Conservation (phyloP, 64 coral and sea anemone species). For the Actinia tenebrosa region DNA sequence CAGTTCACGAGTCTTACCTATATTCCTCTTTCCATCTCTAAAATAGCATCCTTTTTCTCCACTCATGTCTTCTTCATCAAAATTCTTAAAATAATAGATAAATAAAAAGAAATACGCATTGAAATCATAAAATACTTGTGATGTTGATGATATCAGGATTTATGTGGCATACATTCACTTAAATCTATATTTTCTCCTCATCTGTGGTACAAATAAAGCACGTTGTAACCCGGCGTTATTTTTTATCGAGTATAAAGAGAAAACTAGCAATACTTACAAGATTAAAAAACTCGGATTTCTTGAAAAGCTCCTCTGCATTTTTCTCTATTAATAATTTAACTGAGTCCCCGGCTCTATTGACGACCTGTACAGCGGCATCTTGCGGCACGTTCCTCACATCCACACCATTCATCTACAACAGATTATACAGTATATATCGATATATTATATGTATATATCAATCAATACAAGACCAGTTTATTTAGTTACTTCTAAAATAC, state of each 20-base stretch:
- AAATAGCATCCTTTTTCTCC: constrained; percentile 90
- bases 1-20: constrained; percentile 24
- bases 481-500: constrained; percentile 65
- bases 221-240: no score
- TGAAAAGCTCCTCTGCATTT: constrained; percentile 84
- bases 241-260: no score
- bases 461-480: no score
- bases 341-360: constrained; percentile 62
- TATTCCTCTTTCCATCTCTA: constrained; percentile 81
- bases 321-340: constrained; percentile 77
- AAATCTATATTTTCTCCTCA: no score
- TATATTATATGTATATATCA: no score
- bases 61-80: constrained; percentile 89
- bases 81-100: not conserved
- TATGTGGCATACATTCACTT: no score
- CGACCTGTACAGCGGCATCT: constrained; percentile 80
- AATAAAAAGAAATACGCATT: not conserved
- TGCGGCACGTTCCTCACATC: constrained; percentile 73
- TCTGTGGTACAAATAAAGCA: no score
- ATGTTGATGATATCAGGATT: no score
- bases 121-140: not conserved
- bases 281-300: constrained; percentile 80
- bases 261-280: constrained; percentile 36
- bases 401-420: constrained; percentile 73
- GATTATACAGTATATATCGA: not conserved